Conservation (phyloP, 2,113 vertebrate genomes). For the Vimba vimba region DNA sequence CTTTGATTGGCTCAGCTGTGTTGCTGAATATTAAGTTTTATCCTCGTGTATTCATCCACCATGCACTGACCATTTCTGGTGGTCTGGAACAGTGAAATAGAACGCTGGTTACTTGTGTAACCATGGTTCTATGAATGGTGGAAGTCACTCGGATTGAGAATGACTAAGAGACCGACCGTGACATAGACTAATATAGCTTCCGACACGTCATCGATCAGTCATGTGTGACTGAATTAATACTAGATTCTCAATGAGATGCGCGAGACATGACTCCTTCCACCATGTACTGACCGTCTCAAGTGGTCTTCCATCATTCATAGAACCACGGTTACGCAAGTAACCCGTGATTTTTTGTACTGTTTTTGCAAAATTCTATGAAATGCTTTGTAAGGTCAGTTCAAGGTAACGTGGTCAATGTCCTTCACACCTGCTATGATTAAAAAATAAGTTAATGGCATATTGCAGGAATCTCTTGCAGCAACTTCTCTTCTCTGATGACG, state of each 20-base stretch:
- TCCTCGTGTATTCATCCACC: background rate
- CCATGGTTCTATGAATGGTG: background rate
- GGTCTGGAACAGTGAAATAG: background rate
- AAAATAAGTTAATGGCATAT: background rate
- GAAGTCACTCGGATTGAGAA: too few relatives aligned
- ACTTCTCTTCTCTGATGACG: too few relatives aligned
- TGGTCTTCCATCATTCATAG: too few relatives aligned
- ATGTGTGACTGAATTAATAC: too few relatives aligned
- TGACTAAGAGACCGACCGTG: too few relatives aligned
- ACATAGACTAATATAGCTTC: too few relatives aligned
- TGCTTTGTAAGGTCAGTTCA: slow-evolving; percentile 26
- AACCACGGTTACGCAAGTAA: too few relatives aligned
- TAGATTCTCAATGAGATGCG: too few relatives aligned
- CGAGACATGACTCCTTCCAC: too few relatives aligned
- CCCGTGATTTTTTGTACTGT: background rate
- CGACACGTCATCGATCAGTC: too few relatives aligned
- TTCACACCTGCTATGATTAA: slow-evolving; percentile 11
- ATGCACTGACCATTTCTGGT: background rate
- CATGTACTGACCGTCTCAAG: too few relatives aligned
- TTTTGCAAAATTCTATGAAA: background rate
- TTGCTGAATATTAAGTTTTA: background rate
- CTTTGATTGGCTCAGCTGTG: background rate
- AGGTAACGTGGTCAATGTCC: slow-evolving; percentile 51
- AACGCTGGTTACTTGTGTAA: background rate
- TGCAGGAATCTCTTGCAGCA: too few relatives aligned